Base-by-base conservation (phyloP, 2,888 invertebrate genomes). In the Rhingia rostrata region DNA sequence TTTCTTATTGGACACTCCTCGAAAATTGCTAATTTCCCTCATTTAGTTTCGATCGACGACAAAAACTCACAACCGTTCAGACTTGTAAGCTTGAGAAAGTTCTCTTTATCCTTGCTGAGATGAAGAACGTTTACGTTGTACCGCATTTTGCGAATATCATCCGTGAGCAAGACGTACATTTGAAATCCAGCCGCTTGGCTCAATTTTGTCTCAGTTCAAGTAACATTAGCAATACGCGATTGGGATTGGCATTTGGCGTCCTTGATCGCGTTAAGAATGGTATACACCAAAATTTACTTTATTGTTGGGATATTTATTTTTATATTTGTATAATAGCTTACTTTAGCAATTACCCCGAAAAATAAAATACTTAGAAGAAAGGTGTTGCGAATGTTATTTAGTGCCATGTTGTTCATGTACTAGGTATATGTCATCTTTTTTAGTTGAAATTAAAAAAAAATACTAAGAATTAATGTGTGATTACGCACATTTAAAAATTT, bases 21-120 rank as follows among this genome's bases (percentile, higher is more conserved):
- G 6, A 45, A 73, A 67, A 30, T 80, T 80, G 37, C 79, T 80
- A 14, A 61, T 73, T 49, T 61, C 54, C 6, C 73, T 54, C 79
- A 80, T 81, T 4, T 70, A 12, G 58, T 70, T 81, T 3, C 81
- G 69, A 14, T 64, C 4, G 58, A 75, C 1, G 81, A 39, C 9
- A 81, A 32, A 35, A 81, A 81, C 51, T 75, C 81, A 33, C 81
- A 81, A 7, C 69, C 63, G 53, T 81, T 69, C 0, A 81, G 51
- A 7, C 70, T 64, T 1, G 4, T 58, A n/a, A 81, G 70, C 10
- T 75, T 69, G 0, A 75, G 69, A 7, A 81, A 69, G 6, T 41
- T 69, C 1, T 81, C 9, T 4, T 49, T 47, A 1, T 45, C 37
- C 35, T 81, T 75, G 10, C 53, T 69, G 2, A 63, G 43, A 4